phyloP scores from a whole-genome alignment of 1,140 invertebrate species.

The Drosophila saltans region DNA sequence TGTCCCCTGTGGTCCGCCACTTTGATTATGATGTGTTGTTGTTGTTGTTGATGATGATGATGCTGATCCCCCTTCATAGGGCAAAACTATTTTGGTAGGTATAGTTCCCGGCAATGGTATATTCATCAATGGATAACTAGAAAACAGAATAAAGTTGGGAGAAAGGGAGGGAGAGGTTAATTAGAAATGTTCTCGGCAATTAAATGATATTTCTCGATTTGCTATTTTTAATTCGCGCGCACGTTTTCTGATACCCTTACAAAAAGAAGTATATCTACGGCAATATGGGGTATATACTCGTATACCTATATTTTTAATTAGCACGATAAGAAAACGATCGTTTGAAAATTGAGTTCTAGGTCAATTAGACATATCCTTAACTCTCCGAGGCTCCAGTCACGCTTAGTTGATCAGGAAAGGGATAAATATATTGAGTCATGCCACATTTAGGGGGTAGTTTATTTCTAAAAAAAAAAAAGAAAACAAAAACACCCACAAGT shows the following conservation, averaged over 20 bases:
- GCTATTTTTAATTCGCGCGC: constrained; percentile 34
- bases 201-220: constrained; percentile 15
- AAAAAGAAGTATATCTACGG: background rate
- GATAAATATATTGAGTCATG: background rate
- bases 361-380: too few relatives aligned
- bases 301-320: too few relatives aligned
- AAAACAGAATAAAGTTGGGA: constrained; percentile 37
- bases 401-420: constrained; percentile 13
- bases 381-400: background rate
- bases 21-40: constrained; percentile 40
- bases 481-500: too few relatives aligned
- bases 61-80: constrained; percentile 63
- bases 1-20: constrained; percentile 21
- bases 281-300: too few relatives aligned
- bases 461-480: background rate
- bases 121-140: constrained; percentile 81
- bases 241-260: too few relatives aligned
- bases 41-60: constrained; percentile 15
- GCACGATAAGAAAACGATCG: too few relatives aligned
- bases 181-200: constrained; percentile 14
- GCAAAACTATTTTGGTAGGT: constrained; percentile 82
- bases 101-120: constrained; percentile 83
- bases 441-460: constrained; percentile 8
- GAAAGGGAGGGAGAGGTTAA: constrained; percentile 59
- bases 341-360: too few relatives aligned